Evolutionary conservation across 1,140 invertebrate genomes (phyloP), one percentile per base, ranked within the genome.

Genomic region (Phortica variegata): DNA sequence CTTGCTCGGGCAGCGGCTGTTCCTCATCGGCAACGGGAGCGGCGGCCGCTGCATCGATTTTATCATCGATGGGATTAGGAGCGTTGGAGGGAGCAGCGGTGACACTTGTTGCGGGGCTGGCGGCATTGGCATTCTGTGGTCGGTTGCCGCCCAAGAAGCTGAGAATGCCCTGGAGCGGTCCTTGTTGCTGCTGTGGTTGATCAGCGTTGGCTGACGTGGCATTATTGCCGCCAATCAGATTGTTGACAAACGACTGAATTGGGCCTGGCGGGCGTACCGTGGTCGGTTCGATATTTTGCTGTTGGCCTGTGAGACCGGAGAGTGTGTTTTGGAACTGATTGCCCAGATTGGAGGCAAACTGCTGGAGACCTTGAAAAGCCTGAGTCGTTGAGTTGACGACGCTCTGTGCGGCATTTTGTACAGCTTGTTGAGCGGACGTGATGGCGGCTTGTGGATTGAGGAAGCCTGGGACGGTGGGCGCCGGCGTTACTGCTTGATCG

Each of bases 291-390:
- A 49, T 47, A 16, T 45, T 47, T 40, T 51, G 52, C 37, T 62
- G 54, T 19, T 65, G 63, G 6, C 61, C 65, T 3, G 56, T 56
- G 15, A 73, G 20, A 0, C 54, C 57, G 9, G 70, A 70, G 0
- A 73, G 47, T 0, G 70, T 73, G 34, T 60, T 73, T 56, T 73
- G 70, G 52, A 73, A 73, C 29, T 70, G 65, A 5, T 50, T 71
- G 38, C 70, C 70, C 54, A 73, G 16, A 36, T 68, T 73, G 49
- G 49, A 62, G 51, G 70, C 70, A 5, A 73, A 68, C 45, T 73
- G 70, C 31, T 70, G 65, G 2, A 73, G 57, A 10, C 70, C 70
- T 55, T 73, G 70, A 56, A 73, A 70, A 7, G 70, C 70, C 41
- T 73, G 65, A 0, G 65, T 60, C 18, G 70, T 73, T 13, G 58